Base-by-base conservation (phyloP, 2,888 invertebrate genomes). In the Boloria euphrosyne region DNA sequence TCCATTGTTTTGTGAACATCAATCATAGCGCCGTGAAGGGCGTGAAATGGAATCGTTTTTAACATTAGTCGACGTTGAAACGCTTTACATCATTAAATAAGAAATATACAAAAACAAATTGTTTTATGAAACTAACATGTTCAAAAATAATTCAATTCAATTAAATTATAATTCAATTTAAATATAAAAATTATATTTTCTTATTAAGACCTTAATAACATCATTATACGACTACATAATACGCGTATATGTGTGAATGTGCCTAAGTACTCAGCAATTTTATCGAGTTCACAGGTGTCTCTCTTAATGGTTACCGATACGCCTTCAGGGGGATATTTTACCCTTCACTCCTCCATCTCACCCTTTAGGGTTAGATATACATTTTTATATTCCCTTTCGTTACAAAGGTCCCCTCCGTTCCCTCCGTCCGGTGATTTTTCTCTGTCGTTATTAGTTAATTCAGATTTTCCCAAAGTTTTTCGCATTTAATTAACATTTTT, bases 221-320 rank as follows among this genome's bases (percentile, higher is more conserved):
- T n/a, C 55, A 22, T 44, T 46, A 44, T 22, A 22, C 7, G 57
- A 10, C 44, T 18, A 57, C 57, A 57, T 43, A 38, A 50, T 38
- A 38, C 7, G 10, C 2, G 31, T 38, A 22, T 57, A 63, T 43
- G 47, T 17, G 16, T 47, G 47, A 53, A 52, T 47, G n/a, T 43
- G 18, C 57, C 22, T 57, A 46, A 52, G 62, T 38, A 43, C 43
- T 55, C 22, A 54, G 60, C 59, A 51, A 54, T 31, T 60, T 62
- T 63, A 67, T 63, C 63, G 64, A 62, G 62, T 59, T 67, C 59
- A 49, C 67, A 67, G 67, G 67, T 67, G 67, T 64, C 50, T 60
- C 54, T 50, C 44, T 43, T 67, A 62, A 62, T 60, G 60, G 63
- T 54, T 54, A 63, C 63, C 50, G 67, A 67, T 64, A 67, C 57